Evolutionary conservation across 2,888 invertebrate genomes (phyloP).

Genomic region (Mythimna pallens): DNA sequence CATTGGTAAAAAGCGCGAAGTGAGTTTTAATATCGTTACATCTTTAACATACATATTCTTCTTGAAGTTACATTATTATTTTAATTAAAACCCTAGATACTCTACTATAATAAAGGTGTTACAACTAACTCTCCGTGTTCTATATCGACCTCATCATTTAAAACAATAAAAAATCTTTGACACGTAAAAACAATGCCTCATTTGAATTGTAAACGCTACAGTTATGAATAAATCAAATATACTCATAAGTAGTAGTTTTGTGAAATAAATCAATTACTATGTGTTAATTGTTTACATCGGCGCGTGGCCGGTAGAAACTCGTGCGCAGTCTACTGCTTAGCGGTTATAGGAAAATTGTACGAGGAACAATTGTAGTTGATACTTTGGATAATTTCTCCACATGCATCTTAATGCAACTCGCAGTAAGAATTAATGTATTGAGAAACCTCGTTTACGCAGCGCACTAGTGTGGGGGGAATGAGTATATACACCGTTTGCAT

Average conservation of each 20-base stretch:
- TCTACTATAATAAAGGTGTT: neutral
- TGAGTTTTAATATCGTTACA: no score
- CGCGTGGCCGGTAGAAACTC: constrained; percentile 65
- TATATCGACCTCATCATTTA: constrained; percentile 8
- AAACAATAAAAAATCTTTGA: constrained; percentile 46
- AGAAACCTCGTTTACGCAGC: no score
- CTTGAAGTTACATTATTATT: neutral
- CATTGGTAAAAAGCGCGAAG: no score
- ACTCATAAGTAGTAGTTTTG: constrained; percentile 29
- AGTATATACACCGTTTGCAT: no score
- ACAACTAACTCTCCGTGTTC: constrained; percentile 23
- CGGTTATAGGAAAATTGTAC: constrained; percentile 65
- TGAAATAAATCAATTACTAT: constrained; percentile 65
- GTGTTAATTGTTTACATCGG: constrained; percentile 68
- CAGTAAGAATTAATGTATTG: no score
- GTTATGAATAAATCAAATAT: constrained; percentile 46
- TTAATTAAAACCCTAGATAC: neutral
- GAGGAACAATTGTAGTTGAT: constrained; percentile 59
- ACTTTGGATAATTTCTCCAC: constrained; percentile 47
- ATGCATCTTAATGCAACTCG: no score
- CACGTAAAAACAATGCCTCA: constrained; percentile 36
- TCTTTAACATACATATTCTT: no score
- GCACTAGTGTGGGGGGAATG: no score
- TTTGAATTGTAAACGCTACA: constrained; percentile 47
- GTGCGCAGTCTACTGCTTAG: constrained; percentile 65